Evolutionary conservation across 2,888 invertebrate genomes (phyloP), one percentile per base, ranked within the genome.

Genomic region (Apamea crenata): DNA sequence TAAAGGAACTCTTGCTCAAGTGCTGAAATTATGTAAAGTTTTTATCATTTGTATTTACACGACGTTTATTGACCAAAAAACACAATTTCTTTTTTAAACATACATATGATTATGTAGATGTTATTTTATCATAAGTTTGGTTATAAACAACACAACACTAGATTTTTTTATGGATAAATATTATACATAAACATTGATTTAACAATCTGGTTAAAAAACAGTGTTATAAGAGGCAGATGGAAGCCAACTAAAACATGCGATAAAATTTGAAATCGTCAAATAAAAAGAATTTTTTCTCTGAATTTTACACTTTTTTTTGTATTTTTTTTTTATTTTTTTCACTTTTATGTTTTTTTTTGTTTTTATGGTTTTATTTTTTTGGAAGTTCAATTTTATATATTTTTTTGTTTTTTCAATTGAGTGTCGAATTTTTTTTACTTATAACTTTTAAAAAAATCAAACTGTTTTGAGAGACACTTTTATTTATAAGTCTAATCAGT

Each of bases 381-480:
- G 87, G 84, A 83, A 88, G 89, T 91, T 90, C 90, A 87, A 84
- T 90, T 93, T 95, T 93, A 91, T 92, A 88, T 91, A 85, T 91
- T 90, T 92, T 91, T 90, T 90, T 87, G 90, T 90, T 93, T 90
- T 92, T 91, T 85, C 77, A 81, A 79, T 74, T 91, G 91, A 89
- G 91, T 92, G 91, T 93, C 91, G 91, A 90, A 68, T 21, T 84
- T 89, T 94, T 47, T 92, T 94, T n/a, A n/a, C n/a, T n/a, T 93
- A 92, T 90, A 93, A 90, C 91, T 91, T 94, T 94, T 94, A 93
- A 92, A 93, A 95, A 94, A 95, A 95, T 94, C 93, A 93, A 94
- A 94, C 92, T 92, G 91, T 93, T 94, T 95, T 92, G 94, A 94
- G 95, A 94, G 96, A 96, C 95, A 95, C 94, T 92, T 93, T 93